Conservation (phyloP, 2,113 vertebrate species). For the Zosterops borbonicus region DNA sequence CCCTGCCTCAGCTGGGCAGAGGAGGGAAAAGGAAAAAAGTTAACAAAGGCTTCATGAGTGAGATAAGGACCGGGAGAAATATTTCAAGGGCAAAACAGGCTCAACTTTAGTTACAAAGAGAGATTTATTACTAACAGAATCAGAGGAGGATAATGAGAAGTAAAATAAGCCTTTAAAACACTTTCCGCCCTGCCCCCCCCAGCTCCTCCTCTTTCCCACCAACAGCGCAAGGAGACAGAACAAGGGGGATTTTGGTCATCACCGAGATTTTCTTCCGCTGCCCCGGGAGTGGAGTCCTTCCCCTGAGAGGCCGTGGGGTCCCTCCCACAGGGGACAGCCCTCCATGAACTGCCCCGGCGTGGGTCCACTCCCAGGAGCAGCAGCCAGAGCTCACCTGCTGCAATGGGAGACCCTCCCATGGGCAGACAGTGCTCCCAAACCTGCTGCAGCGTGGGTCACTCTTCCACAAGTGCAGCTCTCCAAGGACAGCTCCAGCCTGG, state of each 20-base stretch:
- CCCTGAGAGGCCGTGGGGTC: neutral
- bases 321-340: neutral
- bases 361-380: too few species aligned
- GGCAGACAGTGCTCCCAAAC: too few species aligned
- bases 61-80: neutral
- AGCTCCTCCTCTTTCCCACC: neutral
- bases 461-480: neutral
- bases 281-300: neutral
- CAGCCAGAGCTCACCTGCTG: neutral
- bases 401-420: neutral
- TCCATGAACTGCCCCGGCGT: fast-evolving
- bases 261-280: neutral
- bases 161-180: neutral
- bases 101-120: neutral
- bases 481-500: neutral
- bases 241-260: neutral
- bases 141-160: neutral
- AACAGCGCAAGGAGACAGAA: neutral
- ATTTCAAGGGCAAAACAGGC: neutral
- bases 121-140: neutral
- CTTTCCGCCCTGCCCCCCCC: too few species aligned
- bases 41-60: neutral
- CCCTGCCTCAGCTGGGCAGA: neutral
- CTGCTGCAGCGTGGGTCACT: fast-evolving
- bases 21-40: neutral